Base-by-base conservation (phyloP, 1,140 invertebrate genomes). In the Drosophila orena region DNA sequence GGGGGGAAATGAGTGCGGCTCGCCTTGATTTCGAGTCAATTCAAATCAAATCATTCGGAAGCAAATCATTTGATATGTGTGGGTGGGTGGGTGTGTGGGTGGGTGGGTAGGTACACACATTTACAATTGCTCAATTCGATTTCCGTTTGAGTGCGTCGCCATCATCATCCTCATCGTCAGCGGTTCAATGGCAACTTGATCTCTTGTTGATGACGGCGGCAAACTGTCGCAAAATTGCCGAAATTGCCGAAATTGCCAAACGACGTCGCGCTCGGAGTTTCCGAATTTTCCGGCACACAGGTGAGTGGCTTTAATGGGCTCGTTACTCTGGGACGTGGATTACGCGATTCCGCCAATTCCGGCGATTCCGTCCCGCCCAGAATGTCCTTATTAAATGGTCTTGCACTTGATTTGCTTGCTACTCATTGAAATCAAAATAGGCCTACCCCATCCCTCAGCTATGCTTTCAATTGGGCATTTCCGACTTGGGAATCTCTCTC, bases 1-100 rank as follows among this genome's bases (percentile, higher is more conserved):
- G 14, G 27, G 38, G 54, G 61, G 22, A 37, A 56, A 62, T 77
- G 50, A 43, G 52, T 77, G 58, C 47, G 43, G 54, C 46, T 68
- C 57, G 76, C 60, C 64, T 76, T 64, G 66, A 85, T 85, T 77
- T 88, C 75, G 81, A 90, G 65, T 91, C 88, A 91, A 91, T 91
- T 90, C 73, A 90, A 91, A 91, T 91, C 55, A 91, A 91, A 90
- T 90, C 81, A 91, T 84, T 91, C 80, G 88, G 88, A 91, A 91
- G 88, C 79, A 88, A 91, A 91, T 91, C 81, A 91, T 84, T 81
- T 83, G 77, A 89, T 83, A 86, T 90, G 80, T 17, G 17, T 76
- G 20, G 50, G 50, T 17, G 17, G 17, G 24, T 20, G 17, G 34
- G 35, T 27, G 80, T 17, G 17, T 76, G 20, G 50, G 50, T 17